Evolutionary conservation across 2,113 vertebrate genomes (phyloP).

Genomic region (Otis tarda): DNA sequence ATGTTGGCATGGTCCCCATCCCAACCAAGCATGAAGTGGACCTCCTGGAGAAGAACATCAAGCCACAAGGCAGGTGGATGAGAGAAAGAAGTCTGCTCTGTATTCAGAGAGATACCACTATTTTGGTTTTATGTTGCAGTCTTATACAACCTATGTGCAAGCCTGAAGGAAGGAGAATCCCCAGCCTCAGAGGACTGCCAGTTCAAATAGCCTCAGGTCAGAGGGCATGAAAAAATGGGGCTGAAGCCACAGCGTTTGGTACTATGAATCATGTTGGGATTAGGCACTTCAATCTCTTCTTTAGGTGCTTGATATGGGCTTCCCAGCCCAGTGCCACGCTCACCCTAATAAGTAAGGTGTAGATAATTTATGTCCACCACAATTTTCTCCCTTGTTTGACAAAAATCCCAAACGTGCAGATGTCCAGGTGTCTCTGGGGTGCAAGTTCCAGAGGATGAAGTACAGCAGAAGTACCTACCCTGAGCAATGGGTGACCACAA

Average conservation of each 20-base stretch:
- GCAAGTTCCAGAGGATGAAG: not conserved
- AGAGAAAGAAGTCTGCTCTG: not conserved
- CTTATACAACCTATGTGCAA: not conserved
- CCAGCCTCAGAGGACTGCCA: not conserved
- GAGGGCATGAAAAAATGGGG: not conserved
- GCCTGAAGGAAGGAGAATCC: not conserved
- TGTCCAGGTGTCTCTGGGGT: not conserved
- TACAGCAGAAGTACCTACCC: not conserved
- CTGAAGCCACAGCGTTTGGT: not conserved
- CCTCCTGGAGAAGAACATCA: not conserved
- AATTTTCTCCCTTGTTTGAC: not conserved
- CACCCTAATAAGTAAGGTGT: not conserved
- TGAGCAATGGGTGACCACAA: not conserved
- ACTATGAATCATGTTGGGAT: not conserved
- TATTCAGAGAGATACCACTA: not conserved
- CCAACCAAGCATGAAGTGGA: not conserved
- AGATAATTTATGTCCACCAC: not conserved
- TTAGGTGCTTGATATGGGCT: not conserved
- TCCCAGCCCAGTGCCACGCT: not conserved
- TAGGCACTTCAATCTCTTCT: not conserved
- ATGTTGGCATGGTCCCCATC: not conserved
- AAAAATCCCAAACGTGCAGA: accelerated
- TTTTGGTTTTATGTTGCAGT: accelerated
- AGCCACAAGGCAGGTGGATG: not conserved
- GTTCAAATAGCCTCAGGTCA: not conserved